Base-by-base conservation (phyloP, 1,140 invertebrate genomes). In the Drosophila kanapiae region DNA sequence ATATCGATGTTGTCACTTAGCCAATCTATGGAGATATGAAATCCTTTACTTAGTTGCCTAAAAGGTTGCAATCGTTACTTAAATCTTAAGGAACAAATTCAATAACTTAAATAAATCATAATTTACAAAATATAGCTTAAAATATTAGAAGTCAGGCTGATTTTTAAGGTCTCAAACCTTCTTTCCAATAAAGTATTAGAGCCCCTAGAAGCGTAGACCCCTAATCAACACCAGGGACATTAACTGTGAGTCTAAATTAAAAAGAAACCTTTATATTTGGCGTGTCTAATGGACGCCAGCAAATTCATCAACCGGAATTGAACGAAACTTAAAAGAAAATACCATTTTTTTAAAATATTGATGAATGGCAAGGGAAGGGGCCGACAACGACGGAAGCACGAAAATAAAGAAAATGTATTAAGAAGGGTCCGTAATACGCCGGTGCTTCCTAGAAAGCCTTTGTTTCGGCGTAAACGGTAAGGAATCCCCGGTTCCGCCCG, bases 371-470 rank as follows among this genome's bases (percentile, higher is more conserved):
- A 11, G 8, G 33, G 8, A 38, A 16, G 18, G n/a, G 18, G 51
- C 11, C 9, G 45, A 70, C 42, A 40, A 10, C 31, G 18, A 14
- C 18, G 67, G 43, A 59, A 42, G 53, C 35, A 38, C 18, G 13
- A 23, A 37, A 49, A 9, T n/a, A 72, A 59, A 31, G 37, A 38
- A 59, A 72, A 58, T 33, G 42, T 58, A 35, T 71, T 60, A 72
- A 37, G 54, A 72, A 72, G 67, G 70, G 70, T 72, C 68, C 43
- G 7, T 60, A 72, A 72, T 37, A 37, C 45, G 37, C 2, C 33
- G 11, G 31, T 37, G 29, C 9, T 60, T 72, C 53, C 53, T 51
- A 51, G 54, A 72, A 51, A 29, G 23, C 11, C 40, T 71, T 72
- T 72, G 43, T 71, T 42, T 58, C 31, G 35, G 4, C 14, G 13